Conservation (phyloP, 2,888 invertebrate genomes). For the Lepetodrilus schrolli region DNA sequence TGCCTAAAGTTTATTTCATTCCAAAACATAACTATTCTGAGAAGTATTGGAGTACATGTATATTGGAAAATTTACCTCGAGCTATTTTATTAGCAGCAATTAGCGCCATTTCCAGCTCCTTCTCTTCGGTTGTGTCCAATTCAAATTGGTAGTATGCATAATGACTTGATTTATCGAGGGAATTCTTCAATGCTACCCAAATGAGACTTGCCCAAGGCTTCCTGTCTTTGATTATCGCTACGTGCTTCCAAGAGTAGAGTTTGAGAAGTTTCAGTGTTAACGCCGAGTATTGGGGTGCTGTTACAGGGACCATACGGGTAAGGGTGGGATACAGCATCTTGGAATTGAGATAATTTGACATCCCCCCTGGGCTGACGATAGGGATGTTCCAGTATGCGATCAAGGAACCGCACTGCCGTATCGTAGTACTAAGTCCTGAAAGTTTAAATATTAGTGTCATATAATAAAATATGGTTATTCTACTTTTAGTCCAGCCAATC, state of each 20-base stretch:
- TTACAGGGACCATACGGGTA: constrained; percentile 49
- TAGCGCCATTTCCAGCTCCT: constrained; percentile 29
- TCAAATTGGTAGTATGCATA: constrained; percentile 34
- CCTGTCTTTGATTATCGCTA: constrained; percentile 43
- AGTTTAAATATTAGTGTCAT: no score
- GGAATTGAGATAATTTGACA: constrained; percentile 45
- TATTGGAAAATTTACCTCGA: no score
- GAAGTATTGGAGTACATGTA: no score
- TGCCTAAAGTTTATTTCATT: no score
- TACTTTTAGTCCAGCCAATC: no score
- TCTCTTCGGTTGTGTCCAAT: constrained; percentile 33
- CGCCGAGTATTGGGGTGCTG: constrained; percentile 32
- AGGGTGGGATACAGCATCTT: constrained; percentile 51
- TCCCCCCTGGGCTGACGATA: constrained; percentile 51
- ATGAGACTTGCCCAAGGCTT: constrained; percentile 33
- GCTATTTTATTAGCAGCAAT: constrained; percentile 37
- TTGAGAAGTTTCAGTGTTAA: constrained; percentile 39
- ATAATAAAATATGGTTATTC: no score
- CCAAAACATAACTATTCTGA: no score
- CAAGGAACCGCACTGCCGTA: constrained; percentile 48
- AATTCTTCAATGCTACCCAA: constrained; percentile 38
- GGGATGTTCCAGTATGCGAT: constrained; percentile 52
- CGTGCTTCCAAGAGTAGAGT: constrained; percentile 46
- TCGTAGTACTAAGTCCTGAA: constrained; percentile 48
- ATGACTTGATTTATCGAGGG: neutral